A percentile compares a stretch with the other conserved stretches of the same genome.
These are phyloP conservation scores for Platyrinchus mystaceus DNA, from an alignment of 2,797 vertebrate genomes.

Conservation along the genomic window DNA sequence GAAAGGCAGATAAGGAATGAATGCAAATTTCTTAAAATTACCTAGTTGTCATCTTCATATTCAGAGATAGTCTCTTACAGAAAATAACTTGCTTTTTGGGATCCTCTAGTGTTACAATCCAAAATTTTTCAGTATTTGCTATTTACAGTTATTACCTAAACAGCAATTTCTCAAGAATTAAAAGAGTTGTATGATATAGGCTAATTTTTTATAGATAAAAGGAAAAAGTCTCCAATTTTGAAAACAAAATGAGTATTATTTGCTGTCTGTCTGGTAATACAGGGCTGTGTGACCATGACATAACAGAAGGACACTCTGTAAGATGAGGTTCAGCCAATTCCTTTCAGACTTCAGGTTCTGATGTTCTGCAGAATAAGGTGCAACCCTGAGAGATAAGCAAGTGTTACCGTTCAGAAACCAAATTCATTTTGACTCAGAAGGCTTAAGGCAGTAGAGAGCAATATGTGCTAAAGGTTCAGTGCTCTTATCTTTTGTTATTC, in stretches of 20 bases:
- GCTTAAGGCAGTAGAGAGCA: background rate
- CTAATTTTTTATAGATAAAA: background rate
- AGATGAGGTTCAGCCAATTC: background rate
- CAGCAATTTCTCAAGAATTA: background rate
- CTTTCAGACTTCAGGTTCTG: background rate
- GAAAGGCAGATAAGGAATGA: background rate
- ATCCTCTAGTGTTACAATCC: background rate
- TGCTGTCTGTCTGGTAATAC: background rate
- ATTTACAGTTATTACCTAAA: background rate
- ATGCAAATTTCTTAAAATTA: background rate
- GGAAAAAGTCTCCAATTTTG: background rate
- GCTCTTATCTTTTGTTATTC: background rate
- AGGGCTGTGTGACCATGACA: background rate
- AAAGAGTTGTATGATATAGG: background rate
- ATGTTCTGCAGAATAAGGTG: background rate
- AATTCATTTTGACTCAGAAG: background rate
- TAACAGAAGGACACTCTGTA: background rate
- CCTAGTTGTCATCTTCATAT: background rate
- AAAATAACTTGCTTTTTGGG: background rate
- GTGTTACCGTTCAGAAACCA: background rate
- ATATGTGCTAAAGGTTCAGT: background rate
- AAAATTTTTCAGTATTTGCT: background rate
- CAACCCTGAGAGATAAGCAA: background rate
- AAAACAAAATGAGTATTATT: conserved; percentile 26
- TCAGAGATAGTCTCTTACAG: background rate